Evolutionary conservation across 2,113 vertebrate genomes (phyloP).

Genomic region (Halcyon malimbica): DNA sequence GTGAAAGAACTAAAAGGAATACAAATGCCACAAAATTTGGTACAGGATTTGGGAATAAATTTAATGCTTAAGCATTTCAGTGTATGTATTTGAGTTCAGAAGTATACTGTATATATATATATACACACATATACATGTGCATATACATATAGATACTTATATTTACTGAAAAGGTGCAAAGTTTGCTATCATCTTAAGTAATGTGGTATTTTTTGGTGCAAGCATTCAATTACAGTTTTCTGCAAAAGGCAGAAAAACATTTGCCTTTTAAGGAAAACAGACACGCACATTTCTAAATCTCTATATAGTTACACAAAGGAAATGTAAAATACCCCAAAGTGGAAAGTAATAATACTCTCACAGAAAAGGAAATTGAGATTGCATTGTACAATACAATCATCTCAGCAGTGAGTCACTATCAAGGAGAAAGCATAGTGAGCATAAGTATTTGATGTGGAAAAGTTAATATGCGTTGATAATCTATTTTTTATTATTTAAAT

Average conservation of each 20-base stretch:
- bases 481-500: not conserved
- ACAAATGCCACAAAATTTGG: not conserved
- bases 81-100: not conserved
- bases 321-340: not conserved
- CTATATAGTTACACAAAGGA: not conserved
- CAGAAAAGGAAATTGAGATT: not conserved
- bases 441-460: not conserved
- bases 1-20: not conserved
- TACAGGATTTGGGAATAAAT: not conserved
- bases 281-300: not conserved
- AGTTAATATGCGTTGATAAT: not conserved
- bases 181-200: not conserved
- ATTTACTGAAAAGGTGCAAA: not conserved
- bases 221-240: not conserved
- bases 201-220: not conserved
- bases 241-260: not conserved
- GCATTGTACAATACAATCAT: not conserved
- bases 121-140: not conserved
- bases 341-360: not conserved
- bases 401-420: not conserved
- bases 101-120: not conserved
- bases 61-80: not conserved
- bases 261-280: not conserved
- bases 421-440: not conserved
- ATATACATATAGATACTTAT: not conserved